Percentiles rank a stretch among this genome's conserved stretches.
These are phyloP conservation scores for Hassar affinis DNA, from an alignment of 2,113 vertebrate genomes.

Conservation along the genomic window DNA sequence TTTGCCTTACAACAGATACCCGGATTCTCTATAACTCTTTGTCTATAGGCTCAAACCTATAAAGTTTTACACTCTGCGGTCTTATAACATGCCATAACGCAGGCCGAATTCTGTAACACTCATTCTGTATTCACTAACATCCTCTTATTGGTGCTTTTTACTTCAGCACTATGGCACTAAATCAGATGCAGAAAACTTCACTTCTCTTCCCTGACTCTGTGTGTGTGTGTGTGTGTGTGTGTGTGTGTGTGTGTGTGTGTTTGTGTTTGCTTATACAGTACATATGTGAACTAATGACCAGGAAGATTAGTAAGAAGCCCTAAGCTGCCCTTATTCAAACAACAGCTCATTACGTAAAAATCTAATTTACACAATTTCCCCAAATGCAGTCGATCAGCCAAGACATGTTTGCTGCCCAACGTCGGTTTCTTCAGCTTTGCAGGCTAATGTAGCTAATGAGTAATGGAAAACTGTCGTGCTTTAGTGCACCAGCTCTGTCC, in stretches of 20 bases:
- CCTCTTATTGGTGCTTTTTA: too few species aligned
- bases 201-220: neutral
- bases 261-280: neutral
- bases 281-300: neutral
- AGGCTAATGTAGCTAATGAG: slow-evolving; percentile 2
- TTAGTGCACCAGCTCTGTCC: neutral
- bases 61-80: too few species aligned
- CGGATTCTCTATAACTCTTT: too few species aligned
- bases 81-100: too few species aligned
- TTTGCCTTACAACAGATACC: neutral
- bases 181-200: too few species aligned
- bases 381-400: neutral
- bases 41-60: too few species aligned
- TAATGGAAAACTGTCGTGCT: neutral
- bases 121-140: too few species aligned
- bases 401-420: neutral
- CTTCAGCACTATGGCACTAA: too few species aligned
- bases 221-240: neutral
- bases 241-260: neutral
- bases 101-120: too few species aligned
- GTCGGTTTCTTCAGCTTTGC: neutral
- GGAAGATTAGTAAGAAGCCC: neutral
- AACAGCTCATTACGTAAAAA: neutral
- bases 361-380: neutral
- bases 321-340: neutral